Evolutionary conservation across 1,140 invertebrate species (phyloP), one percentile per base, ranked within the genome.

Genomic region (Drosophila obscura): DNA sequence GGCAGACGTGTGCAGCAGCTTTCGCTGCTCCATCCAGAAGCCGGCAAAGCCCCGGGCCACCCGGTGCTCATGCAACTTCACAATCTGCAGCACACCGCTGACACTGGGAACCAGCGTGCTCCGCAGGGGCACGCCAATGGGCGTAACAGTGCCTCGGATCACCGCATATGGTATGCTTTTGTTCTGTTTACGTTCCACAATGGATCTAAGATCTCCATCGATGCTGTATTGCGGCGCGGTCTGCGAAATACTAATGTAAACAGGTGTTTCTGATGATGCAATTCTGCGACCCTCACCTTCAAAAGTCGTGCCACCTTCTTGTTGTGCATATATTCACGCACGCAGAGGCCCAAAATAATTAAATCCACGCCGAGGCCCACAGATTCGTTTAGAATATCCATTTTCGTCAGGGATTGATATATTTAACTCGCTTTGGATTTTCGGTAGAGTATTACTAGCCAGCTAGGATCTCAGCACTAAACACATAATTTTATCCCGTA

Each of bases 1-100:
- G 80, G 93, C 94, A 2, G 95, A 93, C 77, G 96, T 94, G 87
- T 96, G 94, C 48, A 97, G 94, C 13, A 94, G 94, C 62, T 95
- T 93, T 60, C 95, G 94, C 77, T 96, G 94, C 66, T 96, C 95
- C 11, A 95, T 94, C 96, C 96, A 97, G 90, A 96, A 96, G 7
- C 96, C 96, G 45, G 95, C 94, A 13, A 95, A 94, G 43, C 94
- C 95, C 89, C 96, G 93, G 26, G 95, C 94, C 52, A 96, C 93
- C 2, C 96, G 94, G 93, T 96, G 96, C 92, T 97, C 96, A 90
- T 95, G 82, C 4, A 92, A 53, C 75, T 92, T 92, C 0, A 92
- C 90, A 11, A 92, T 93, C 78, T 96, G 96, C 49, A 96, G 92
- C 1, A 96, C 96, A 58, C 96, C 96, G 57, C 94, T 94, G 0